Evolutionary conservation across 2,797 vertebrate species (phyloP).

Genomic region (Erethizon dorsatum): DNA sequence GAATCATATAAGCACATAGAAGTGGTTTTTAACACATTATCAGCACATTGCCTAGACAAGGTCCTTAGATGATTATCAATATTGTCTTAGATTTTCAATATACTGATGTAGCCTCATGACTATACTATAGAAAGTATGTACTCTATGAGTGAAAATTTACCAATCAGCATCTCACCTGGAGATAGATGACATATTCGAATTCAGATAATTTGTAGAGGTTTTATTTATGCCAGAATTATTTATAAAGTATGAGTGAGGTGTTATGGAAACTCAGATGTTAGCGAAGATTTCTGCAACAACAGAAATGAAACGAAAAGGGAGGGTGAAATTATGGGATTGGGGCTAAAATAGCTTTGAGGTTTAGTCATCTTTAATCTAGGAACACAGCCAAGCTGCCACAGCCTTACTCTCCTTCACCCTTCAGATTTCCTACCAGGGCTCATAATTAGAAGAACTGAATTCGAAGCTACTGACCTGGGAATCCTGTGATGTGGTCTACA

Average conservation of each 20-base stretch:
- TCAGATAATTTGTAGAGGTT: not conserved
- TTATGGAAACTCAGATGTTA: not conserved
- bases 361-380: not conserved
- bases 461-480: not conserved
- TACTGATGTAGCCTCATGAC: not conserved
- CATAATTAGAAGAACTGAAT: not conserved
- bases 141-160: not conserved
- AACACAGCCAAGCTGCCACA: not conserved
- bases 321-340: fast-evolving
- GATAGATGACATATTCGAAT: not conserved
- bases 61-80: not conserved
- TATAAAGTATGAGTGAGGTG: not conserved
- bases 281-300: not conserved
- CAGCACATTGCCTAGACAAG: not conserved
- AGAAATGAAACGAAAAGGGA: not conserved
- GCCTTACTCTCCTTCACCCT: not conserved
- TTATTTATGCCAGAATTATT: not conserved
- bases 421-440: not conserved
- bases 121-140: not conserved
- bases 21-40: not conserved
- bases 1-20: not conserved
- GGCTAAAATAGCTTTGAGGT: not conserved
- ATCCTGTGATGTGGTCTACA: not conserved
- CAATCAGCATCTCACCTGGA: not conserved
- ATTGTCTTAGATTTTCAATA: not conserved